Evolutionary conservation across 2,797 vertebrate genomes (phyloP).

Genomic region (Molossus molossus): DNA sequence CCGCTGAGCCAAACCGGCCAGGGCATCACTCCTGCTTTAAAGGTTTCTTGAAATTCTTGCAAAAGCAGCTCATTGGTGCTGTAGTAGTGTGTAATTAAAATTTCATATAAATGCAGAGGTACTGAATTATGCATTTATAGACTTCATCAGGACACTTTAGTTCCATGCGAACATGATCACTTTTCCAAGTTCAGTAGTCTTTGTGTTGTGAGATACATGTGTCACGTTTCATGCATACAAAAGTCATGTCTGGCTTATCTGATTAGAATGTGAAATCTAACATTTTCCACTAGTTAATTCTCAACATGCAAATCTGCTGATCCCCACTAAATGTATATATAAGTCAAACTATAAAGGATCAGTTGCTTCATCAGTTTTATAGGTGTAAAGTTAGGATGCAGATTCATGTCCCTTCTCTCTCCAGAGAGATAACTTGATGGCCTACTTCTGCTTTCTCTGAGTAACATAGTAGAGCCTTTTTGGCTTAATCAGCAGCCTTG

Average conservation of each 20-base stretch:
- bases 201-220: background rate
- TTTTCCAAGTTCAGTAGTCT: constrained; percentile 36
- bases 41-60: constrained; percentile 80
- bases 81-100: constrained; percentile 82
- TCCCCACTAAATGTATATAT: background rate
- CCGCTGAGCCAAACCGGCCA: too few species aligned
- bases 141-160: constrained; percentile 33
- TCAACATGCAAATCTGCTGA: background rate
- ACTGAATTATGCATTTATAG: constrained; percentile 81
- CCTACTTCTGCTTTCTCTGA: constrained; percentile 52
- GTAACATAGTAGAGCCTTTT: constrained; percentile 69
- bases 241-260: constrained; percentile 24
- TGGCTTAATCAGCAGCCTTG: constrained; percentile 72
- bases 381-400: constrained; percentile 43
- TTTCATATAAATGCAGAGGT: constrained; percentile 83
- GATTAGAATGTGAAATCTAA: constrained; percentile 15
- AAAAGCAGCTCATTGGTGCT: constrained; percentile 82
- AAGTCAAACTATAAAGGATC: constrained; percentile 53
- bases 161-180: background rate
- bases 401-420: constrained; percentile 43
- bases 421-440: constrained; percentile 68
- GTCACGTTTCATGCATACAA: background rate
- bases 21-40: constrained; percentile 74
- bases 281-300: constrained; percentile 57
- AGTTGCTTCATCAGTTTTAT: constrained; percentile 61